A percentile compares a stretch with the other conserved stretches of the same genome.
Conservation (phyloP, 1,140 invertebrate species). For the Xylocopa sonorina region DNA sequence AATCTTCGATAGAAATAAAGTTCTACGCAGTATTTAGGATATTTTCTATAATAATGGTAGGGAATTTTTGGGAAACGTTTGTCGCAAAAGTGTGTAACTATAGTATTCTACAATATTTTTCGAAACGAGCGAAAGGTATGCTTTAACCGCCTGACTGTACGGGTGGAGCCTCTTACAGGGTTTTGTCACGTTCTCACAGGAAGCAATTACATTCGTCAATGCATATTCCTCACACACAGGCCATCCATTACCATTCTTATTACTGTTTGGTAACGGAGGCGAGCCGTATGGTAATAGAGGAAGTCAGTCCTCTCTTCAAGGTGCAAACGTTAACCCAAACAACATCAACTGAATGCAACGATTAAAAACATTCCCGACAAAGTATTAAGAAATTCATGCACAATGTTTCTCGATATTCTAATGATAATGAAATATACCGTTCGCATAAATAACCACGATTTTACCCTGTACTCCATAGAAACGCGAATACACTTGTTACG, state of each 20-base stretch:
- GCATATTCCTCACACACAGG: not conserved
- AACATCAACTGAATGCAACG: not conserved
- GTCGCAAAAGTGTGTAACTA: too few relatives aligned
- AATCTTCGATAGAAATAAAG: too few relatives aligned
- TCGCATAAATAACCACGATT: too few relatives aligned
- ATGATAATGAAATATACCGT: too few relatives aligned
- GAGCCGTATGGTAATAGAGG: not conserved
- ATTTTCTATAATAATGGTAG: too few relatives aligned
- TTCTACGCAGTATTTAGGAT: too few relatives aligned
- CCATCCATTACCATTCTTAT: not conserved
- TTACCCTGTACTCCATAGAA: not conserved
- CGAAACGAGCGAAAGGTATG: not conserved
- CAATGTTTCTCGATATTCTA: too few relatives aligned
- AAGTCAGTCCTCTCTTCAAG: slow-evolving; percentile 8
- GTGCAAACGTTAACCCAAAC: not conserved
- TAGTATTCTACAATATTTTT: too few relatives aligned
- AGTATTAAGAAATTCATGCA: not conserved
- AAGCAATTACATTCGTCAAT: slow-evolving; percentile 26
- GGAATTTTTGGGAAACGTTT: too few relatives aligned
- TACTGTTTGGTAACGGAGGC: not conserved
- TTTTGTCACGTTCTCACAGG: slow-evolving; percentile 36
- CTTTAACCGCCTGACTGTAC: slow-evolving; percentile 1
- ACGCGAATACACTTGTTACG: too few relatives aligned
- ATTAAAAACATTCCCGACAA: not conserved
- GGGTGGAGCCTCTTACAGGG: slow-evolving; percentile 27